Base-by-base conservation (phyloP, 1,140 invertebrate genomes). In the Drosophila miranda region DNA sequence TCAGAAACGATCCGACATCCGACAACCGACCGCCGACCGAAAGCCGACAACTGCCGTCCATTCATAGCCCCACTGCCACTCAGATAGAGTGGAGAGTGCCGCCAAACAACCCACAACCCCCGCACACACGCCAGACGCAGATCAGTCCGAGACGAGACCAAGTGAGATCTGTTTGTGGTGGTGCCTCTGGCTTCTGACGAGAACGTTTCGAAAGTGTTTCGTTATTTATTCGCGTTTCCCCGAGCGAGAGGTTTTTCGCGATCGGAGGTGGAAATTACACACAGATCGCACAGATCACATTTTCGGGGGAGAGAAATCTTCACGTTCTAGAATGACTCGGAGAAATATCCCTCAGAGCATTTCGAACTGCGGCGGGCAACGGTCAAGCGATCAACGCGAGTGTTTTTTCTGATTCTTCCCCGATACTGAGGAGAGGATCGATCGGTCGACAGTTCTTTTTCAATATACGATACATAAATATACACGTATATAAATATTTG, bases 201-300 rank as follows among this genome's bases (percentile, higher is more conserved):
- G 70, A 58, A 53, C 61, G 49, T 14, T 60, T 45, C 30, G 46
- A 72, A 46, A 72, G 58, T 56, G 30, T 57, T 41, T 68, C 62
- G 62, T 19, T 38, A 45, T 34, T 34, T 34, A 34, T 34, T 34
- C 30, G 30, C 30, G 50, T 53, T 68, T 28, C 42, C 30, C 9
- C 30, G 30, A 34, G 49, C 78, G 78, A 82, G 58, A 49, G 75
- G 30, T 64, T 82, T 83, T 84, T 82, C 79, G 79, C 79, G 51
- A 67, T 34, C 30, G 9, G 30, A 11, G 30, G 30, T 34, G 30
- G 30, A 34, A 34, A 34, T 34, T 34, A 34, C 30, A 9, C 30
- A 9, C 30, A 9, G 19, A 19, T 19, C 30, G 3, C 2, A 34
- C 9, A 34, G 9, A 34, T 34, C 30, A 9, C 30, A 34, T 34